These are phyloP conservation scores for Strigops habroptila DNA, from an alignment of 2,113 vertebrate genomes.

Conservation along the genomic window DNA sequence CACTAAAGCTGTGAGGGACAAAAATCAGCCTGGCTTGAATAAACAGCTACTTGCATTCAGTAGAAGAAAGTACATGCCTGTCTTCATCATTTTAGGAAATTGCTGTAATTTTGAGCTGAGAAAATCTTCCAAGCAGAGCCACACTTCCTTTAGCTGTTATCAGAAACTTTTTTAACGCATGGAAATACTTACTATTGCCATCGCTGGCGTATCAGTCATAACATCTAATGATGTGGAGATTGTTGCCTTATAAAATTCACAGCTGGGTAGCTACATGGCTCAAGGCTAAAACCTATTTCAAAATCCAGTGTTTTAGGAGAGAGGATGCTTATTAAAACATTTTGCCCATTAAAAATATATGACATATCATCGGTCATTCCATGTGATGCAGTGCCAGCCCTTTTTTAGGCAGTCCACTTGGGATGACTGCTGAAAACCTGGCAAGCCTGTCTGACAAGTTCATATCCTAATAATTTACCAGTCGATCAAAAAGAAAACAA, in stretches of 20 bases:
- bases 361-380: conserved; percentile 76
- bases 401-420: conserved; percentile 65
- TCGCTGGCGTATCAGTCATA: conserved; percentile 68
- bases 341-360: conserved; percentile 83
- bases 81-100: neutral
- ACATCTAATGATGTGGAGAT: conserved; percentile 80
- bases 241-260: conserved; percentile 82
- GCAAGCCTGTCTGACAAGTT: conserved; percentile 61
- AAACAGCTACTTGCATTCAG: neutral
- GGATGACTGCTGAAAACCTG: conserved; percentile 69
- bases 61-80: neutral
- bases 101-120: neutral
- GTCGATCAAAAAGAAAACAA: conserved; percentile 31
- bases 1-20: neutral
- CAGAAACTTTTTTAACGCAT: conserved; percentile 63
- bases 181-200: conserved; percentile 58
- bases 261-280: conserved; percentile 83
- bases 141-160: conserved; percentile 38
- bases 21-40: neutral
- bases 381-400: conserved; percentile 76
- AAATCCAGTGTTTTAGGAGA: conserved; percentile 74
- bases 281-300: conserved; percentile 80
- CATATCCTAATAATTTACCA: conserved; percentile 54
- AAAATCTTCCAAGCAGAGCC: conserved; percentile 23
- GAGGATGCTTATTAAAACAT: conserved; percentile 81